phyloP scores from a whole-genome alignment of 2,797 vertebrate genomes.

The Acropternis orthonyx region DNA sequence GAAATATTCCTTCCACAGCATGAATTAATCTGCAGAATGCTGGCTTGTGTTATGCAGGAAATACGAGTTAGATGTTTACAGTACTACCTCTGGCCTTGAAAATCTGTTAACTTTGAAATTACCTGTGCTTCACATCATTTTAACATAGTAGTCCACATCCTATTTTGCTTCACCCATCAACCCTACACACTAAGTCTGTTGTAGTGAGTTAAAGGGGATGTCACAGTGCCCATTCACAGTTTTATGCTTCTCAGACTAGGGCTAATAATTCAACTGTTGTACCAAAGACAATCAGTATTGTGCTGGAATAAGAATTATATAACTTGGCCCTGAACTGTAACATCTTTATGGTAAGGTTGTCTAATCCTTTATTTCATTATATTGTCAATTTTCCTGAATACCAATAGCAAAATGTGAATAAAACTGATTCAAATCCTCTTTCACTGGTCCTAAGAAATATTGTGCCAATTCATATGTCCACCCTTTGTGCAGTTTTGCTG shows the following conservation, averaged over 20 bases:
- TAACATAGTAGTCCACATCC: neutral
- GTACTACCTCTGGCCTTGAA: conserved; percentile 29
- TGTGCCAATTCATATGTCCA: neutral
- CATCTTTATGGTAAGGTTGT: neutral
- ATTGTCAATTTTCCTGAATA: neutral
- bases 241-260: neutral
- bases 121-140: neutral
- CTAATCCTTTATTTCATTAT: neutral
- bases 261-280: neutral
- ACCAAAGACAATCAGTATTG: neutral
- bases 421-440: neutral
- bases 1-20: neutral
- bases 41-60: conserved; percentile 26
- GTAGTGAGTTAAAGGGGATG: neutral
- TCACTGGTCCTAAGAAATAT: neutral
- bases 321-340: neutral
- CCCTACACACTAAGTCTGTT: neutral
- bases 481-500: neutral
- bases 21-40: conserved; percentile 14
- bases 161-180: neutral
- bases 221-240: neutral
- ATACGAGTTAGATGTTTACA: conserved; percentile 11
- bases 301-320: neutral
- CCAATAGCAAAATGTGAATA: neutral
- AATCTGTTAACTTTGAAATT: conserved; percentile 6